A percentile compares a stretch with the other conserved stretches of the same genome.
Evolutionary conservation across 1,140 invertebrate genomes (phyloP).

Genomic region (Sitobion miscanthi): DNA sequence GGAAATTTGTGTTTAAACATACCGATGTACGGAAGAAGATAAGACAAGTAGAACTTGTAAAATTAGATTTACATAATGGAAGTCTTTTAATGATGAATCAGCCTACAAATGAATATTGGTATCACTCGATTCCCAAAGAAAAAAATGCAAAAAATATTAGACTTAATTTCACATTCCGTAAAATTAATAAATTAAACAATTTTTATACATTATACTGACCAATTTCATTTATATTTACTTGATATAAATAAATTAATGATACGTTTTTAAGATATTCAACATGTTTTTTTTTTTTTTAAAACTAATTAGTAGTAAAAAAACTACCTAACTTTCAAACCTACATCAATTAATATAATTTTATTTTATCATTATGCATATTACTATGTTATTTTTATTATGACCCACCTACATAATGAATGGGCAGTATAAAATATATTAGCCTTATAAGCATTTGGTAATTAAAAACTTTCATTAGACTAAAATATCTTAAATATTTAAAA

Average conservation of each 20-base stretch:
- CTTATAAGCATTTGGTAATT: neutral
- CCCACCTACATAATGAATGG: neutral
- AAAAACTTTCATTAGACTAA: neutral
- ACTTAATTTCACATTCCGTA: conserved; percentile 76
- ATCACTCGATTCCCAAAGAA: conserved; percentile 72
- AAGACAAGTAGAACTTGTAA: conserved; percentile 65
- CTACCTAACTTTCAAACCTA: no score
- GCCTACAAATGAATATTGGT: conserved; percentile 77
- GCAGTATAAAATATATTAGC: neutral
- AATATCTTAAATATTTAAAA: neutral
- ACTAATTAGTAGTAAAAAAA: no score
- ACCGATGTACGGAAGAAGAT: conserved; percentile 65
- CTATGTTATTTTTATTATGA: neutral
- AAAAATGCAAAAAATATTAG: conserved; percentile 67
- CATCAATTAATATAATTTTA: no score
- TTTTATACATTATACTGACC: neutral
- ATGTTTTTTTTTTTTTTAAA: no score
- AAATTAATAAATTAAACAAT: conserved; percentile 60
- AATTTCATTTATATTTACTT: no score
- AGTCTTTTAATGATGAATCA: conserved; percentile 75
- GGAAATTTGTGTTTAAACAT: conserved; percentile 74
- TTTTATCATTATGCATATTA: neutral
- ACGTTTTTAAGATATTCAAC: no score
- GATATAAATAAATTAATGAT: no score
- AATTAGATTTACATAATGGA: conserved; percentile 70